Base-by-base conservation (phyloP, 2,888 invertebrate genomes). In the Suillia variegata region DNA sequence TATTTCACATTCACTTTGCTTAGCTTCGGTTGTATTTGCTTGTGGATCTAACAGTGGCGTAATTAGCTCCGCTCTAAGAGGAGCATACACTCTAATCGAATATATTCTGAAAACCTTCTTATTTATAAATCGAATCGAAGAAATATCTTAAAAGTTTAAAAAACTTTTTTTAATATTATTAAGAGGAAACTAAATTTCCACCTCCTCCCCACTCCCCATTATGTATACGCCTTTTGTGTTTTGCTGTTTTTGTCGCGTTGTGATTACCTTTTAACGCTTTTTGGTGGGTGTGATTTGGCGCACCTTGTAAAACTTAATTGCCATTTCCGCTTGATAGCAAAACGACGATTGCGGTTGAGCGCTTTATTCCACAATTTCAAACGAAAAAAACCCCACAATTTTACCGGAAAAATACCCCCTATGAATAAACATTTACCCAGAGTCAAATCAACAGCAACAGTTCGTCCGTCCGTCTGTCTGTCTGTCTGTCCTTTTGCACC, bases 301-400 rank as follows among this genome's bases (percentile, higher is more conserved):
- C 68, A 66, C 68, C 67, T 68, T 64, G 62, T 66, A 54, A 64
- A 62, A 60, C 56, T 68, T 68, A 70, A 68, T 70, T 67, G 66
- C 62, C 56, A 54, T 64, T 64, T 67, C 66, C 69, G n/a, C n/a
- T n/a, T 64, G 58, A 63, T 60, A 59, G 26, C 50, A 5, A 17
- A 24, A n/a, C n/a, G 26, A 12, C 13, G 26, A 4, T 18, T 31
- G 26, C n/a, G 49, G 26, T n/a, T 22, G 24, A 22, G 26, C 24
- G 13, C 5, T 17, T 20, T 18, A 18, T 13, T 17, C 18, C 45
- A 20, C 45, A n/a, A n/a, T n/a, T n/a, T n/a, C n/a, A n/a, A n/a
- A n/a, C 18, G 17, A 8, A 45, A 45, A 45, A 45, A 45, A 18
- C 3, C 38, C 38, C 6, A 5, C 45, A 20, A 17, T 45, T 6